A percentile compares a stretch with the other conserved stretches of the same genome.
Conservation (phyloP, 2,888 invertebrate species). For the Horisme vitalbata region DNA sequence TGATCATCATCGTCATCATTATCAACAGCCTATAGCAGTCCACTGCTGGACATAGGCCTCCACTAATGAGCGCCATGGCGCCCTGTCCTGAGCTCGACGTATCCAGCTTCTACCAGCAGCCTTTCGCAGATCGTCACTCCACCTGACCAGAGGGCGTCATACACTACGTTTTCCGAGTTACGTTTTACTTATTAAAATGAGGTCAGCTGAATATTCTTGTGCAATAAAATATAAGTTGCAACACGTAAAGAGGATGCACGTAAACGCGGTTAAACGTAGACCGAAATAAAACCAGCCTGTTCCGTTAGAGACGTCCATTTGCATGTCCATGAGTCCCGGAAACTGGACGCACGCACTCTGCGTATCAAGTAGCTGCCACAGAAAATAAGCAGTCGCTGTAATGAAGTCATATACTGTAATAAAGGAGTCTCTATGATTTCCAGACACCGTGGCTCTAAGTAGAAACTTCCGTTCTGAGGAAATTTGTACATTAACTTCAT, state of each 20-base stretch:
- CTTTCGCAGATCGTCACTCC: too few species aligned
- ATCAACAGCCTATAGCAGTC: too few species aligned
- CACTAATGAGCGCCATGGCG: too few species aligned
- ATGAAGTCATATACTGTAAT: too few species aligned
- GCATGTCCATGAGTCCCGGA: conserved; percentile 55
- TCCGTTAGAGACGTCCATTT: conserved; percentile 52
- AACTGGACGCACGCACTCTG: conserved; percentile 35
- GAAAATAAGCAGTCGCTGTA: not conserved
- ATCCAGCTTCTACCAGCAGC: too few species aligned
- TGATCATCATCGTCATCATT: too few species aligned
- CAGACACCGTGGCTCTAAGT: conserved; percentile 35
- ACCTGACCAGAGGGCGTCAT: too few species aligned
- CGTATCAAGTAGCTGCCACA: conserved; percentile 17
- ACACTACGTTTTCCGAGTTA: too few species aligned
- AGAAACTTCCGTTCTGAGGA: conserved; percentile 28
- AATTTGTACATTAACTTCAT: too few species aligned
- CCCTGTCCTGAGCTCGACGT: too few species aligned
- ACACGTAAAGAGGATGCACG: conserved; percentile 6
- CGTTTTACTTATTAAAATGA: too few species aligned
- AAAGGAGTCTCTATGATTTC: conserved; percentile 48
- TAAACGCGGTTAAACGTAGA: conserved; percentile 35
- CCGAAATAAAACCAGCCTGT: conserved; percentile 50
- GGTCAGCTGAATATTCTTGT: not conserved
- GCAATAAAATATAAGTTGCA: not conserved
- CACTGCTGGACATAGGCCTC: too few species aligned